Evolutionary conservation across 2,113 vertebrate species (phyloP).

Genomic region (Xenopus borealis): DNA sequence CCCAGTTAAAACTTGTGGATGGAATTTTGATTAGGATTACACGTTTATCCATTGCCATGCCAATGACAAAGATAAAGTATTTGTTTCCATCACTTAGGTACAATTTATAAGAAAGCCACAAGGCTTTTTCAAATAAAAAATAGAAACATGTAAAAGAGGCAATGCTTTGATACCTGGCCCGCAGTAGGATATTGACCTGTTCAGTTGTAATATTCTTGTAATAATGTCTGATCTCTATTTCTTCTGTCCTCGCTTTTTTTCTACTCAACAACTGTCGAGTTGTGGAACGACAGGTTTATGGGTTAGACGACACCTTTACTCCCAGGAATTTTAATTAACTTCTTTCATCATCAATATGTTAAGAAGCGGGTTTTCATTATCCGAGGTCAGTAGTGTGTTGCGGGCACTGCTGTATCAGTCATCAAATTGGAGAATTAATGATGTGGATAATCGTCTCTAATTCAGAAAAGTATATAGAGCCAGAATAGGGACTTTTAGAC

Average conservation of each 20-base stretch:
- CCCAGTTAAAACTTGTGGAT: too few relatives aligned
- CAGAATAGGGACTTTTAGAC: slow-evolving; percentile 44
- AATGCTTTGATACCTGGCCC: too few relatives aligned
- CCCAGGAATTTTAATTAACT: slow-evolving; percentile 92
- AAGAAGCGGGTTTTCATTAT: slow-evolving; percentile 80
- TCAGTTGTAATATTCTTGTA: too few relatives aligned
- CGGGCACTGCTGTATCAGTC: slow-evolving; percentile 89
- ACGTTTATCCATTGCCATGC: too few relatives aligned
- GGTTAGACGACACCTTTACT: slow-evolving; percentile 85
- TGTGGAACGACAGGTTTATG: slow-evolving; percentile 78
- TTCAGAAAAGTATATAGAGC: slow-evolving; percentile 59
- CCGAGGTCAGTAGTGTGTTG: slow-evolving; percentile 76
- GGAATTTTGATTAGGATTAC: too few relatives aligned
- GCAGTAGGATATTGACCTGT: too few relatives aligned
- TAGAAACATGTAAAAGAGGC: too few relatives aligned
- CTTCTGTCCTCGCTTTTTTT: slow-evolving; percentile 12
- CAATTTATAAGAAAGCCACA: too few relatives aligned
- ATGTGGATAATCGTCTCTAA: slow-evolving; percentile 90
- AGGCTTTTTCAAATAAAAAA: too few relatives aligned
- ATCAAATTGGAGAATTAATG: slow-evolving; percentile 99
- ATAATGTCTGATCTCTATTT: not conserved
- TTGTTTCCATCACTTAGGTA: too few relatives aligned
- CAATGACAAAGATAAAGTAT: too few relatives aligned
- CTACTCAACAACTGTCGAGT: slow-evolving; percentile 65
- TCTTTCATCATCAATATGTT: slow-evolving; percentile 82